Base-by-base conservation (phyloP, 53 echinoderm and acorn worm species). In the Echinarachnius parma region DNA sequence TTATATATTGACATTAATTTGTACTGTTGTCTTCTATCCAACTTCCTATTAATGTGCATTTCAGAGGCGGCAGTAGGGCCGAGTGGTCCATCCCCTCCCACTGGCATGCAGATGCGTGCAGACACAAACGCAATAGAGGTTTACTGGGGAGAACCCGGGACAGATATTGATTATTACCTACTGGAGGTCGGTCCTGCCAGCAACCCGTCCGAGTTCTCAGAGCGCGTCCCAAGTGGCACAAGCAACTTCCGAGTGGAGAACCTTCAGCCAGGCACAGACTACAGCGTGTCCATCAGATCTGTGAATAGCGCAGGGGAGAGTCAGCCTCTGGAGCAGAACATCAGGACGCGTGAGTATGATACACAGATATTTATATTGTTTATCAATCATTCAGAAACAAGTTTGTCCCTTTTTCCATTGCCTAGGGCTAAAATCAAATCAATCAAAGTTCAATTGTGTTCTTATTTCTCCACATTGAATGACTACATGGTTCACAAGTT, bases 341-440 rank as follows among this genome's bases (percentile, higher is more conserved):
- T 69, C 32, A 69, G 35, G 24, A 69, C 69, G 33, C 28, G 69
- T 69, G 35, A 52, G 69, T 65, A 46, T 22, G 4, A 62, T n/a
- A n/a, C n/a, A n/a, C n/a, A n/a, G n/a, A n/a, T n/a, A n/a, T n/a
- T n/a, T n/a, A n/a, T n/a, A n/a, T n/a, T n/a, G n/a, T n/a, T n/a
- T n/a, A n/a, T n/a, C n/a, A n/a, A n/a, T n/a, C n/a, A n/a, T n/a
- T n/a, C n/a, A n/a, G n/a, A n/a, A n/a, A n/a, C n/a, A n/a, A n/a
- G n/a, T n/a, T n/a, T n/a, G n/a, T n/a, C n/a, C n/a, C n/a, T n/a
- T n/a, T n/a, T n/a, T n/a, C n/a, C n/a, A n/a, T n/a, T n/a, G n/a
- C n/a, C n/a, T n/a, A n/a, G n/a, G n/a, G n/a, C n/a, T n/a, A n/a
- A n/a, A n/a, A n/a, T n/a, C n/a, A n/a, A n/a, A n/a, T n/a, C n/a